Evolutionary conservation across 2,797 vertebrate species (phyloP).

Genomic region (Macropus fuliginosus): DNA sequence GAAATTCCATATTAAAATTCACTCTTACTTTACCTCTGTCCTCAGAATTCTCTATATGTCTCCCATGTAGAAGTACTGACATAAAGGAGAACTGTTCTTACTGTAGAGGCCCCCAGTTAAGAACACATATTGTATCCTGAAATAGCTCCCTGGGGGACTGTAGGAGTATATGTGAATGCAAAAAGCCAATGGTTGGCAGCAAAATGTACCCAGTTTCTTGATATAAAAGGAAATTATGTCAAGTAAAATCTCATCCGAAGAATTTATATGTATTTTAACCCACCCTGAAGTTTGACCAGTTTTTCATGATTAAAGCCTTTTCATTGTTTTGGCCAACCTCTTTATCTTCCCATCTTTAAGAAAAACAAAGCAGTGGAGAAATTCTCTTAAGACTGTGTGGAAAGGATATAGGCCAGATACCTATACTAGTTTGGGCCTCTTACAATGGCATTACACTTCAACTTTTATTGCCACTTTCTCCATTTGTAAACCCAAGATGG

Average conservation of each 20-base stretch:
- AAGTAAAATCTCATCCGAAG: slow-evolving; percentile 26
- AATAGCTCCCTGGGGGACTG: slow-evolving; percentile 57
- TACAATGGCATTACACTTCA: background rate
- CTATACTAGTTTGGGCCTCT: background rate
- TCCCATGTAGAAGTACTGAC: slow-evolving; percentile 63
- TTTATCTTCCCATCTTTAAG: background rate
- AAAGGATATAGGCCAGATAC: background rate
- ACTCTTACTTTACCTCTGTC: slow-evolving; percentile 44
- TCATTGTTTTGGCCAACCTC: background rate
- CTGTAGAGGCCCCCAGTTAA: slow-evolving; percentile 54
- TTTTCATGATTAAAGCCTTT: slow-evolving; percentile 22
- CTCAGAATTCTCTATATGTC: slow-evolving; percentile 60
- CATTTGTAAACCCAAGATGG: slow-evolving; percentile 4
- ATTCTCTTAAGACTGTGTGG: slow-evolving; percentile 3
- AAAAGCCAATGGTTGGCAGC: slow-evolving; percentile 50
- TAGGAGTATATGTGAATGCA: slow-evolving; percentile 58
- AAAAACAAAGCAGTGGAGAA: slow-evolving; percentile 6
- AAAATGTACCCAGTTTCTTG: slow-evolving; percentile 61
- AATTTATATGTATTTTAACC: background rate
- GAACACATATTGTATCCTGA: slow-evolving; percentile 63
- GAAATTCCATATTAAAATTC: slow-evolving; percentile 41
- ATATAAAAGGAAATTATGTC: slow-evolving; percentile 36
- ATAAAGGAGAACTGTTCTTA: slow-evolving; percentile 67
- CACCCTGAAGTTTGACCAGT: background rate
- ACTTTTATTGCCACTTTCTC: background rate